Base-by-base conservation (phyloP, 2,888 invertebrate genomes). In the Ormyrus pomaceus region DNA sequence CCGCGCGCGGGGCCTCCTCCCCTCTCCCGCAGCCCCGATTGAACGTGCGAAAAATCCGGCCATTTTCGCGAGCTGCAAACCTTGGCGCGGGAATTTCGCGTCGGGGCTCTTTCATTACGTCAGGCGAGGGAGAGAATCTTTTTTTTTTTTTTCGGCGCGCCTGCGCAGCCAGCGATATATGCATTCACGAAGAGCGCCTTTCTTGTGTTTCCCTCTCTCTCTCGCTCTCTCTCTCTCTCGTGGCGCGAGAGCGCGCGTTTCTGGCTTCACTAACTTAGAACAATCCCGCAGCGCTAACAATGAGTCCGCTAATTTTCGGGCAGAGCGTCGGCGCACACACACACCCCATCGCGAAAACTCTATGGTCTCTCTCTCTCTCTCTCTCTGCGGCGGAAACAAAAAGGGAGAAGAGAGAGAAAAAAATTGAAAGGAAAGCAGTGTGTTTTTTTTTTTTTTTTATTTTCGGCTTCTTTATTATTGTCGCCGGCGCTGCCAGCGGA, bases 181-280 rank as follows among this genome's bases (percentile, higher is more conserved):
- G 58, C 58, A 70, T 70, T 70, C 58, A 59, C n/a, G 46, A 55
- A 56, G 53, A 64, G 11, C 48, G 11, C 48, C 13, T 56, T 55
- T 19, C 50, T 55, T 50, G 53, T 19, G 5, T 70, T 19, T 46
- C 48, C 13, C 34, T 34, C 34, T 4, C 34, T 34, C 34, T 34
- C 68, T 7, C 53, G 0, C 53, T 45, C 11, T 34, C 82, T 66
- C 79, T 77, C 82, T 50, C 77, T 66, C 74, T 71, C 64, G 53
- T 13, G 45, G 73, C 19, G 73, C 66, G 45, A 11, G 4, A 34
- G 34, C 34, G 34, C 34, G 55, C 56, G 10, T 75, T 83, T 83
- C 76, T 82, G 74, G 86, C 85, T 83, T 84, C 83, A 83, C 84
- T 85, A 84, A 82, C 78, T 85, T 79, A 77, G 83, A 86, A 87